These are phyloP conservation scores for Macropis europaea DNA, from an alignment of 2,888 invertebrate genomes.

Conservation along the genomic window DNA sequence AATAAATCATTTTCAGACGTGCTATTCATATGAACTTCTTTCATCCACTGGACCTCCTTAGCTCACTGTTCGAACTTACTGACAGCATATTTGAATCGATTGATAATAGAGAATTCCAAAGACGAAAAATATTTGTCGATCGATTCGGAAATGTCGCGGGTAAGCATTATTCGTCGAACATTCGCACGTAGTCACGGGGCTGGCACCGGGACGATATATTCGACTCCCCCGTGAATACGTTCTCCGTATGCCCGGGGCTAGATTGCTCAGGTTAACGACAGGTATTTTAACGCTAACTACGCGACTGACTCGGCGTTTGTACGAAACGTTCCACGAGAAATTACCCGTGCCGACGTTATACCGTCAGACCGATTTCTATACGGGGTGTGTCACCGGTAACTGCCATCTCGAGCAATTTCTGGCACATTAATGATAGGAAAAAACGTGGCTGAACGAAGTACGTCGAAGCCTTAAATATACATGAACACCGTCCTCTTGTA, in stretches of 20 bases:
- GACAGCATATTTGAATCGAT: too few species aligned
- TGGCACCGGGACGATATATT: conserved; percentile 38
- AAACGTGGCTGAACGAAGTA: too few species aligned
- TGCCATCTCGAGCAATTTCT: too few species aligned
- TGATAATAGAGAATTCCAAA: too few species aligned
- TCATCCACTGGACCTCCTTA: too few species aligned
- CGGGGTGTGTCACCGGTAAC: too few species aligned
- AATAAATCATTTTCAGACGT: too few species aligned
- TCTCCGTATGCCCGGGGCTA: conserved; percentile 51
- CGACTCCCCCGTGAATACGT: conserved; percentile 56
- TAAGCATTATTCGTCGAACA: conserved; percentile 52
- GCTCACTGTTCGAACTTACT: too few species aligned
- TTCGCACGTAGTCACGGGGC: conserved; percentile 39
- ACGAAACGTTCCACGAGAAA: conserved; percentile 59
- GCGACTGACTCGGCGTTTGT: conserved; percentile 57
- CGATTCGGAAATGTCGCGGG: conserved; percentile 39
- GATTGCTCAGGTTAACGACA: conserved; percentile 66
- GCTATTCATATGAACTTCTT: too few species aligned
- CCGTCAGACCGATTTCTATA: conserved; percentile 44
- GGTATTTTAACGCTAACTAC: conserved; percentile 61
- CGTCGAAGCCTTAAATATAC: too few species aligned
- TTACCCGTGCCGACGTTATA: conserved; percentile 43
- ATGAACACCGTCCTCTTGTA: too few species aligned
- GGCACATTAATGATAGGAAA: too few species aligned
- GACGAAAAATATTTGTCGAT: conserved; percentile 21